Conservation (phyloP, 2,113 vertebrate genomes). For the Python bivittatus region DNA sequence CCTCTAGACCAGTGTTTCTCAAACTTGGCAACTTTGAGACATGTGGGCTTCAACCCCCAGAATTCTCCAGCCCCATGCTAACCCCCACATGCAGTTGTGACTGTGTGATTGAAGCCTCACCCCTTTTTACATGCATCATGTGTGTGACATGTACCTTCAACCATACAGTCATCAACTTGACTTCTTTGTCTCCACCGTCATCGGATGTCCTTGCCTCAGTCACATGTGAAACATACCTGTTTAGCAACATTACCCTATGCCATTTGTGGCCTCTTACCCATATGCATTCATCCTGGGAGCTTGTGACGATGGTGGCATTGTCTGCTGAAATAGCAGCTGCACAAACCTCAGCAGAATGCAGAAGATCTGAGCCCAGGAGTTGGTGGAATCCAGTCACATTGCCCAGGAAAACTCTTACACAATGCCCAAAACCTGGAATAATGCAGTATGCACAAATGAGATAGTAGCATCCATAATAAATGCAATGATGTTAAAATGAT, state of each 20-base stretch:
- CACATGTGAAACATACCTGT: not conserved
- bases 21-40: not conserved
- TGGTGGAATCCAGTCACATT: slow-evolving; percentile 59
- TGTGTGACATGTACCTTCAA: not conserved
- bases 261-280: slow-evolving; percentile 60
- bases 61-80: not conserved
- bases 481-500: not conserved
- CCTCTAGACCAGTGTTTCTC: not conserved
- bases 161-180: not conserved
- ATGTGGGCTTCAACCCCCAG: not conserved
- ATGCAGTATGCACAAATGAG: not conserved
- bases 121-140: not conserved
- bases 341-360: slow-evolving; percentile 71
- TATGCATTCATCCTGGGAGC: slow-evolving; percentile 76
- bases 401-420: slow-evolving; percentile 67
- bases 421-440: slow-evolving; percentile 71
- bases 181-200: not conserved
- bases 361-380: slow-evolving; percentile 65
- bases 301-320: slow-evolving; percentile 67
- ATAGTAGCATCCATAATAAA: not conserved
- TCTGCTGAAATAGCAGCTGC: slow-evolving; percentile 65
- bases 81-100: not conserved
- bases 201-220: not conserved
- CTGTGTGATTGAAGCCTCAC: not conserved
- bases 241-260: not conserved